Conservation (phyloP, 2,888 invertebrate species). For the Pilophorus perplexus region DNA sequence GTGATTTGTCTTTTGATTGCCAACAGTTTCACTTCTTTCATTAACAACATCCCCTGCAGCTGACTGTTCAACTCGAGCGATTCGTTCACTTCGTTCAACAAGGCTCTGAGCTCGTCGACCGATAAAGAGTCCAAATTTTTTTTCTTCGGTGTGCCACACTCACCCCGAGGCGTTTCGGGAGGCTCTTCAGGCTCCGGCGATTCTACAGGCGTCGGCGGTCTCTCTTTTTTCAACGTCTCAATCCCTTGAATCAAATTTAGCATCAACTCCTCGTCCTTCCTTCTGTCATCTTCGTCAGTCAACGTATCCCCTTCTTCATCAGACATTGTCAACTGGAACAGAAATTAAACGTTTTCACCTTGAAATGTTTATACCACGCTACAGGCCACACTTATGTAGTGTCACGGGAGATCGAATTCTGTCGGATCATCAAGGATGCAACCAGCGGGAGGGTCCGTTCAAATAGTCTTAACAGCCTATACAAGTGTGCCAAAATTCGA, state of each 20-base stretch:
- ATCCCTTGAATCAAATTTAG: slow-evolving; percentile 5
- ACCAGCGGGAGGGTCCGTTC: too few relatives aligned
- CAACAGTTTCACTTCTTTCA: slow-evolving; percentile 29
- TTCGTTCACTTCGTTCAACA: slow-evolving; percentile 1
- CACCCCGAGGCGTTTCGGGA: neutral
- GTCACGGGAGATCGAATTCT: too few relatives aligned
- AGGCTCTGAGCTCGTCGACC: neutral
- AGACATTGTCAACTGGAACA: slow-evolving; percentile 19
- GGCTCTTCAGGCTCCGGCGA: neutral
- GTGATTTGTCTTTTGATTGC: slow-evolving; percentile 19
- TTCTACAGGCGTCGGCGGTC: neutral
- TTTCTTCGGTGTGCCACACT: neutral
- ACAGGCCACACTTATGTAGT: too few relatives aligned
- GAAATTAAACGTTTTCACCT: neutral
- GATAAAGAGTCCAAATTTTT: neutral
- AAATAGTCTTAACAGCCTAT: too few relatives aligned
- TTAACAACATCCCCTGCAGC: slow-evolving; percentile 6
- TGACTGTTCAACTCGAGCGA: neutral
- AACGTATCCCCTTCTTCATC: slow-evolving; percentile 3
- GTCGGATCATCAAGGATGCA: too few relatives aligned
- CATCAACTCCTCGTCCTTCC: slow-evolving; percentile 19
- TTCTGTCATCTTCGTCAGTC: slow-evolving; percentile 9
- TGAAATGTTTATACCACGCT: too few relatives aligned
- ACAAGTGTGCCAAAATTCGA: too few relatives aligned
- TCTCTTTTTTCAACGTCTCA: neutral